Conservation (phyloP, 2,113 vertebrate species). For the Calidris pugnax region DNA sequence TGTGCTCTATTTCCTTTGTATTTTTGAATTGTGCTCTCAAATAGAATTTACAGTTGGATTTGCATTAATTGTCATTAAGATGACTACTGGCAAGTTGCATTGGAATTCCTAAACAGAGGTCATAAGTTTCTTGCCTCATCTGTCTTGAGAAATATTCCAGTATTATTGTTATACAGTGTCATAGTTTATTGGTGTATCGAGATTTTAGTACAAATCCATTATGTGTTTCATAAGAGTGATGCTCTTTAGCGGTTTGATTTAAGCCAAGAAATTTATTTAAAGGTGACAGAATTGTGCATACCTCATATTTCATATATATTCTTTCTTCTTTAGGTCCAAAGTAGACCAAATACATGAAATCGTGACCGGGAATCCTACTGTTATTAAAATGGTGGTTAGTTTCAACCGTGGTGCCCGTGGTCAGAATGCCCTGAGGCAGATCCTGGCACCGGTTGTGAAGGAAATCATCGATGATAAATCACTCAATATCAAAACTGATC, state of each 20-base stretch:
- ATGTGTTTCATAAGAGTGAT: neutral
- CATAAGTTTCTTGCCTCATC: neutral
- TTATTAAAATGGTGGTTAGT: conserved; percentile 99
- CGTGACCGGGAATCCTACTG: conserved; percentile 95
- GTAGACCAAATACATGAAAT: conserved; percentile 98
- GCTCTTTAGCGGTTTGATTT: neutral
- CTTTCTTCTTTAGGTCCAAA: conserved; percentile 84
- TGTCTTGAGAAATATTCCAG: neutral
- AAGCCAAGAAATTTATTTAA: neutral
- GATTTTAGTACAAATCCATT: neutral
- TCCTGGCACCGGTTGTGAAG: conserved; percentile 93
- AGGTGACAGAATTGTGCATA: neutral
- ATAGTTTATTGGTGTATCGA: neutral
- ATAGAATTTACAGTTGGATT: neutral
- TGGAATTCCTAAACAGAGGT: neutral
- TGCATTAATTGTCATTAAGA: rapidly evolving
- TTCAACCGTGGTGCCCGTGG: conserved; percentile 96
- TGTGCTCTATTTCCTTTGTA: neutral
- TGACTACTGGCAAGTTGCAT: neutral
- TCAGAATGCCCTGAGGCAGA: conserved; percentile 93
- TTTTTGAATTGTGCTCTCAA: neutral
- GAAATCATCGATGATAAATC: conserved; percentile 97
- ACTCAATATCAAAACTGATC: conserved; percentile 97
- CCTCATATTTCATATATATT: neutral
- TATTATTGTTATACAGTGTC: neutral